Base-by-base conservation (phyloP, 2,888 invertebrate genomes). In the Rapana venosa region DNA sequence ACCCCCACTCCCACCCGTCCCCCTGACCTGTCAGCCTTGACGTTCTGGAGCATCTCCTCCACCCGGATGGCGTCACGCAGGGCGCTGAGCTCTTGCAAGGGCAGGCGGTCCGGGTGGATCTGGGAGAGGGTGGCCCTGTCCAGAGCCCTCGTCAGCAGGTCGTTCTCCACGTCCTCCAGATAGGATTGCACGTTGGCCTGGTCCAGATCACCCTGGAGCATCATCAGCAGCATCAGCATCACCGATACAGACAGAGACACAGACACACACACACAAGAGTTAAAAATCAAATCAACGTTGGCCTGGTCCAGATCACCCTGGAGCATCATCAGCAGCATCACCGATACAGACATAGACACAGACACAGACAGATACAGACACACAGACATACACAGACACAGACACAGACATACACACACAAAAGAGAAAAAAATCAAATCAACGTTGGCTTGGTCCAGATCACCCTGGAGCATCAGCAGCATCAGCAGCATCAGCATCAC, bases 151-250 rank as follows among this genome's bases (percentile, higher is more conserved):
- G 94, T 93, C 22, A 95, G 91, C 47, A 91, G 92, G 81, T 95
- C 94, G 85, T 94, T 95, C 92, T 95, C 94, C 66, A 93, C 91
- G 88, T 93, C 94, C 88, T 94, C 94, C 22, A 95, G 90, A n/a
- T 90, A 87, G 11, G 90, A 47, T 47, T 90, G 74, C 58, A 88
- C 32, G 81, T 85, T 88, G 6, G 90, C 89, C 58, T 85, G 83
- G 83, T 89, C 90, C 36, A 90, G 87, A 32, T 90, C 90, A 17
- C 36, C 35, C 88, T 81, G 79, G 47, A 8, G 47, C 8, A 61
- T 61, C 66, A 61, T 61, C 66, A 61, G 20, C 66, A 61, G 20
- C 66, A 61, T 61, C 66, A 61, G 11, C 66, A 61, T 61, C 66
- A 15, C 66, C 2, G 47, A 47, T 47, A 47, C 4, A 47, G 2